A percentile compares a stretch with the other conserved stretches of the same genome.
Evolutionary conservation across 2,888 invertebrate species (phyloP).

Genomic region (Ecliptopera silaceata): DNA sequence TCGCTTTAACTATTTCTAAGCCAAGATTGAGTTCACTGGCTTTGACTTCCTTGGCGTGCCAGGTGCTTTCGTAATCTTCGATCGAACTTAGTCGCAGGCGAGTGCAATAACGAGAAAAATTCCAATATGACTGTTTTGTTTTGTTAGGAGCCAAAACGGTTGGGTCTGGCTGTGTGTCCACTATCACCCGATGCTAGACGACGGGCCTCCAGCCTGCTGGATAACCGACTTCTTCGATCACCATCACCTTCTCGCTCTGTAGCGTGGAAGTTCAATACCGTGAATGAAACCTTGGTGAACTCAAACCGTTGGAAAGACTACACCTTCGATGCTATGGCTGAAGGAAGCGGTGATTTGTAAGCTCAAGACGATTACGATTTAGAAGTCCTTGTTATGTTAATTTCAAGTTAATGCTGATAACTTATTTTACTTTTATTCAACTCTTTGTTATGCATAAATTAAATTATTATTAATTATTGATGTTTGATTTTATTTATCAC

Average conservation of each 20-base stretch:
- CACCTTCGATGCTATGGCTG: constrained; percentile 51
- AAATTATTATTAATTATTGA: constrained; percentile 5
- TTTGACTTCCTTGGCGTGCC: constrained; percentile 7
- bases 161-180: constrained; percentile 54
- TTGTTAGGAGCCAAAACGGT: constrained; percentile 52
- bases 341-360: constrained; percentile 40
- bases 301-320: constrained; percentile 68
- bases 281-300: constrained; percentile 67
- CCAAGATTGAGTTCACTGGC: constrained; percentile 13
- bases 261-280: constrained; percentile 72
- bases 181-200: constrained; percentile 64
- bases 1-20: neutral
- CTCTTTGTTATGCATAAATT: constrained; percentile 3
- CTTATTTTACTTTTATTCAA: neutral
- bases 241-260: constrained; percentile 50
- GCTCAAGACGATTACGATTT: neutral
- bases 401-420: constrained; percentile 1
- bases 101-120: neutral
- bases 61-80: constrained; percentile 8
- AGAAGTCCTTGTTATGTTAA: constrained; percentile 11
- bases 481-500: constrained; percentile 1
- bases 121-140: neutral
- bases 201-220: constrained; percentile 60
- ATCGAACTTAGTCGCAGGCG: neutral
- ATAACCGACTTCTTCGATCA: constrained; percentile 54